A percentile compares a stretch with the other conserved stretches of the same genome.
phyloP scores from a whole-genome alignment of 2,113 vertebrate genomes.

The Charina bottae region DNA sequence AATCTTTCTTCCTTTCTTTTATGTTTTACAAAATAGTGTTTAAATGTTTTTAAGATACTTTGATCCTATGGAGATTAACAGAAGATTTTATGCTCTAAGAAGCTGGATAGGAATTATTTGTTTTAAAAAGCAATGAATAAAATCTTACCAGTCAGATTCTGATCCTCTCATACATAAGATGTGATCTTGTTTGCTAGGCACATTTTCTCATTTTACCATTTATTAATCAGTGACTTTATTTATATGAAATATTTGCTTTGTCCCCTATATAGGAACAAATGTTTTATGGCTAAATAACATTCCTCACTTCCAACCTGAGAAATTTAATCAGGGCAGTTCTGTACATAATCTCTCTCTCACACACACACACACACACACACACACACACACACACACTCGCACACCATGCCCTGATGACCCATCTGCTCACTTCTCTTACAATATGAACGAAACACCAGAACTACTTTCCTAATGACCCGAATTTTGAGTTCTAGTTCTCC shows the following conservation, averaged over 20 bases:
- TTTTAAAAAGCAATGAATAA: constrained; percentile 23
- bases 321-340: neutral
- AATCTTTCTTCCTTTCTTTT: neutral
- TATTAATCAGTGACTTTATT: constrained; percentile 20
- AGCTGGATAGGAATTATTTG: constrained; percentile 14
- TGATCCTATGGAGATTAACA: constrained; percentile 34
- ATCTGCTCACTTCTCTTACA: neutral
- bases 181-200: neutral
- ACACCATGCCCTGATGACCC: neutral
- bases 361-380: neutral
- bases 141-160: neutral
- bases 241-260: constrained; percentile 9
- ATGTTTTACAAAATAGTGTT: neutral
- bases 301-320: neutral
- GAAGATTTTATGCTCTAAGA: constrained; percentile 30
- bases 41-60: constrained; percentile 2
- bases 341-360: neutral
- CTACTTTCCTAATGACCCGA: neutral
- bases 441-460: neutral
- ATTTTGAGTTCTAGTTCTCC: neutral
- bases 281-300: neutral
- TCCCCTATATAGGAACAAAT: neutral
- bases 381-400: neutral
- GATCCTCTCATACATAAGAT: neutral
- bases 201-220: constrained; percentile 11